Percentiles rank a stretch among this genome's conserved stretches.
These are phyloP conservation scores for Sitophilus oryzae DNA, from an alignment of 1,140 invertebrate genomes.

Conservation along the genomic window DNA sequence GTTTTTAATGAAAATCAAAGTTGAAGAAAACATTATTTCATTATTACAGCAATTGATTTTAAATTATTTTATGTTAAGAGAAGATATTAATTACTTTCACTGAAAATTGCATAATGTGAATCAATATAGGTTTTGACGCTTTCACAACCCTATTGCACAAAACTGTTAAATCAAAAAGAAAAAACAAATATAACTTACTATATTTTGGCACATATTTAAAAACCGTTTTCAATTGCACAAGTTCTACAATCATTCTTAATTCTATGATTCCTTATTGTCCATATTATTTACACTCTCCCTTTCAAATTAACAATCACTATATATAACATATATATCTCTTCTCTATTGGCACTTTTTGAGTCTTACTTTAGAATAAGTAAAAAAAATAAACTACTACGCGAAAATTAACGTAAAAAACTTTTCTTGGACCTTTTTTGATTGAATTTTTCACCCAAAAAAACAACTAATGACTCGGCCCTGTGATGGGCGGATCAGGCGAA, in stretches of 20 bases:
- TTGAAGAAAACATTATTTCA: too few species aligned
- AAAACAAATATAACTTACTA: conserved; percentile 9
- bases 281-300: conserved; percentile 27
- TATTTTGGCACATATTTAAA: conserved; percentile 32
- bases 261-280: too few species aligned
- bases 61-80: too few species aligned
- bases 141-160: not conserved
- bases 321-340: conserved; percentile 18
- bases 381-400: too few species aligned
- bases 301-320: conserved; percentile 16
- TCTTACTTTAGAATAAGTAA: conserved; percentile 7
- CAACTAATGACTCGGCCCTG: conserved; percentile 27
- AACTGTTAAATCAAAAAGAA: not conserved
- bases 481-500: conserved; percentile 40
- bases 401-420: not conserved
- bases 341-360: conserved; percentile 8
- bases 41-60: too few species aligned
- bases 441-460: not conserved
- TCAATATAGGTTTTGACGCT: not conserved
- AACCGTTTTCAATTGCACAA: conserved; percentile 25
- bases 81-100: too few species aligned
- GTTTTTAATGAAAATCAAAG: too few species aligned
- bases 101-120: not conserved
- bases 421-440: not conserved
- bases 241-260: conserved; percentile 9